Evolutionary conservation across 2,888 invertebrate species (phyloP).

Genomic region (Agonopterix alstromeriana): DNA sequence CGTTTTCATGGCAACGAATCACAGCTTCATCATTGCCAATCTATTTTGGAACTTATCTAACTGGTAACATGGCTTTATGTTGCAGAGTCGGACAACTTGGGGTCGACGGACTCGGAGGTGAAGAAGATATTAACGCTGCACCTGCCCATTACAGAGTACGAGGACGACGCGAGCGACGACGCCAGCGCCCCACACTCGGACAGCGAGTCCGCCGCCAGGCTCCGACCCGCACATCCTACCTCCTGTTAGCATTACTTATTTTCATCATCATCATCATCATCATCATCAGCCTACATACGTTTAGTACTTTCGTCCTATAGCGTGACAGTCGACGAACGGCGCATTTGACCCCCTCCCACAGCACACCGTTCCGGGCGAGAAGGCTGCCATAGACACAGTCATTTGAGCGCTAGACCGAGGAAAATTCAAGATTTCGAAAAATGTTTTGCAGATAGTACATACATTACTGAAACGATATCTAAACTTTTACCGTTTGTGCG

Average conservation of each 20-base stretch:
- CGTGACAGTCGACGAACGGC: too few species aligned
- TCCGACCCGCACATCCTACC: conserved; percentile 56
- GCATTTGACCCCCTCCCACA: too few species aligned
- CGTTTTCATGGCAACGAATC: conserved; percentile 14
- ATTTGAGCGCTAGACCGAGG: too few species aligned
- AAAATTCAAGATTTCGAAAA: too few species aligned
- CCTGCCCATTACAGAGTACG: conserved; percentile 96
- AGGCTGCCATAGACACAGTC: too few species aligned
- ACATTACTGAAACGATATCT: too few species aligned
- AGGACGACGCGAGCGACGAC: conserved; percentile 86
- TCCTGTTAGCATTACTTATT: conserved; percentile 38
- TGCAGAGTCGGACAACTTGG: conserved; percentile 95
- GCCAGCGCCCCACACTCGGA: conserved; percentile 76
- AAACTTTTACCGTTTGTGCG: too few species aligned
- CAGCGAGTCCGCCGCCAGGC: conserved; percentile 59
- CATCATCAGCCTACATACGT: too few species aligned
- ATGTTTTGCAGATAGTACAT: too few species aligned
- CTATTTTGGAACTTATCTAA: conserved; percentile 3
- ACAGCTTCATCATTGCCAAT: conserved; percentile 24
- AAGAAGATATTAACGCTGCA: conserved; percentile 94
- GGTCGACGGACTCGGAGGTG: conserved; percentile 96
- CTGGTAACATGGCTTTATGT: conserved; percentile 20
- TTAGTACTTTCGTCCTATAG: too few species aligned
- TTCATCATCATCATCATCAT: too few species aligned
- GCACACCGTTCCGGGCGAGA: too few species aligned